These are phyloP conservation scores for Heliconius sara DNA, from an alignment of 2,888 invertebrate genomes.

Conservation along the genomic window DNA sequence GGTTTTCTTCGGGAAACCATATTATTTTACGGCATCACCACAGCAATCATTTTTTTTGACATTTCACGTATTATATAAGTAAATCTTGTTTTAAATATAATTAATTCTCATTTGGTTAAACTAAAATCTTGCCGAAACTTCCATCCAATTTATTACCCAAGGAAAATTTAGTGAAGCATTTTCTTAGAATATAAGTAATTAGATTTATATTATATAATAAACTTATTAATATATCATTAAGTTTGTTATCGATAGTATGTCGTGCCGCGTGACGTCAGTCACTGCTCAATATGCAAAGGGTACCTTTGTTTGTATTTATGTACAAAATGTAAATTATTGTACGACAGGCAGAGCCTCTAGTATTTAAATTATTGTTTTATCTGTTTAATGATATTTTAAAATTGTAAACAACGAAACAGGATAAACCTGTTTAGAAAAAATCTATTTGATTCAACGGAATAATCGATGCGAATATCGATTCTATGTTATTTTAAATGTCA, in stretches of 20 bases:
- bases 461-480: constrained; percentile 1
- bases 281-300: constrained; percentile 57
- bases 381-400: constrained; percentile 50
- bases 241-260: constrained; percentile 20
- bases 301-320: constrained; percentile 55
- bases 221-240: constrained; percentile 30
- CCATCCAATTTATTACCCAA: constrained; percentile 33
- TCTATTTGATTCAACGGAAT: not conserved
- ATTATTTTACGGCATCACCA: not conserved
- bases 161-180: constrained; percentile 27
- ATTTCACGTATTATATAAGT: not conserved
- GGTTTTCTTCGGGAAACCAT: not conserved
- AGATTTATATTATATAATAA: constrained; percentile 25
- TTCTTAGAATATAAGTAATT: constrained; percentile 20
- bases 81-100: not conserved
- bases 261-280: constrained; percentile 40
- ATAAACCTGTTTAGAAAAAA: not conserved
- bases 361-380: constrained; percentile 44
- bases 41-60: not conserved
- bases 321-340: constrained; percentile 56
- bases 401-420: not conserved
- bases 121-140: constrained; percentile 30
- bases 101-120: not conserved
- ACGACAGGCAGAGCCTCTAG: constrained; percentile 52
- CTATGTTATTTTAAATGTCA: constrained; percentile 12